Percentiles rank a stretch among this genome's conserved stretches.
Evolutionary conservation across 2,113 vertebrate genomes (phyloP).

Genomic region (Nyctibius bracteatus): DNA sequence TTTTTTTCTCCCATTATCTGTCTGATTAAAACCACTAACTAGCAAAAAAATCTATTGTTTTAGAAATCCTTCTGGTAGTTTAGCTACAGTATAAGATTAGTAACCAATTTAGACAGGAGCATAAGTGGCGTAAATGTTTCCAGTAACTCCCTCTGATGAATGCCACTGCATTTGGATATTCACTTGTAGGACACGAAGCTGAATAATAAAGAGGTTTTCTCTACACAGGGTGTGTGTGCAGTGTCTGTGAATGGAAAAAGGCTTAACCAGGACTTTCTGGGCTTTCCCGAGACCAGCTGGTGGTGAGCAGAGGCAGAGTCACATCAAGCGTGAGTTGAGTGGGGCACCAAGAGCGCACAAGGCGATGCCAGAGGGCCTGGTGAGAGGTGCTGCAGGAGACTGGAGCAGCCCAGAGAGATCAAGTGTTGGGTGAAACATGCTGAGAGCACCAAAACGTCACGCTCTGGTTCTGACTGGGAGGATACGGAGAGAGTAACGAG

Average conservation of each 20-base stretch:
- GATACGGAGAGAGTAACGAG: background rate
- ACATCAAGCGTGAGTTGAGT: background rate
- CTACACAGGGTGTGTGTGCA: background rate
- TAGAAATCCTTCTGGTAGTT: conserved; percentile 39
- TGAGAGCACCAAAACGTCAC: background rate
- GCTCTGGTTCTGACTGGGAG: background rate
- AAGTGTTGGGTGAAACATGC: background rate
- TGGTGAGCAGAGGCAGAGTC: background rate
- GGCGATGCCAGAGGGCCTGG: accelerated
- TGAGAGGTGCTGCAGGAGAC: background rate
- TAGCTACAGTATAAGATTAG: background rate
- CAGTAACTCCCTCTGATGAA: conserved; percentile 19
- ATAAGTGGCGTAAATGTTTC: conserved; percentile 31
- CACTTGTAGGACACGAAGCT: background rate
- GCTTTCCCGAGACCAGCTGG: background rate
- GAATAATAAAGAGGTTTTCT: background rate
- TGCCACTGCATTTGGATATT: background rate
- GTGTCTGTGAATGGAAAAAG: background rate
- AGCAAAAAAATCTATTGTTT: conserved; percentile 28
- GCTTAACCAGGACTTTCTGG: background rate
- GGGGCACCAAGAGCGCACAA: background rate
- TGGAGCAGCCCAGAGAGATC: background rate
- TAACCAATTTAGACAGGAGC: conserved; percentile 40
- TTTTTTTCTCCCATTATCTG: conserved; percentile 38
- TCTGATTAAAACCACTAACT: conserved; percentile 22